Conservation (phyloP, 2,113 vertebrate species). For the Rhinolophus sinicus region DNA sequence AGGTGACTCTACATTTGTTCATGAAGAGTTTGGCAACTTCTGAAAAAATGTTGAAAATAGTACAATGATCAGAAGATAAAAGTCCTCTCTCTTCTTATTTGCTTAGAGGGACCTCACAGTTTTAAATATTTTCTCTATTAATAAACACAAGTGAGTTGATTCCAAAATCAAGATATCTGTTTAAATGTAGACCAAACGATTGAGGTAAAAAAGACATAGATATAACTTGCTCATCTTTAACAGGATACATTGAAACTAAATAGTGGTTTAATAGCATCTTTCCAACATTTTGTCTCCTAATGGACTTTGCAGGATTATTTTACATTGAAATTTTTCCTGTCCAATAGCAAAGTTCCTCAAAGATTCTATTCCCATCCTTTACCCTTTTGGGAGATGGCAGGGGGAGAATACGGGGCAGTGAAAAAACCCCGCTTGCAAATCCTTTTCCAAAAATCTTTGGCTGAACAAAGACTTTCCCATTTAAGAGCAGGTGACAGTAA, state of each 20-base stretch:
- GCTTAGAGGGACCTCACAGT: slow-evolving; percentile 37
- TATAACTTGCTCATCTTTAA: slow-evolving; percentile 76
- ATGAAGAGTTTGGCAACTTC: slow-evolving; percentile 50
- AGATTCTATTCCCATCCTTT: slow-evolving; percentile 29
- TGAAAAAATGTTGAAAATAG: slow-evolving; percentile 48
- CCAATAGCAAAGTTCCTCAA: slow-evolving; percentile 84
- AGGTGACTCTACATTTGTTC: slow-evolving; percentile 34
- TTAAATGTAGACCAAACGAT: slow-evolving; percentile 68
- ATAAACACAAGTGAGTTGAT: slow-evolving; percentile 46
- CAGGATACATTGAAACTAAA: slow-evolving; percentile 69
- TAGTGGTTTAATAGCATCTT: slow-evolving; percentile 85
- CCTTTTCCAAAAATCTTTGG: slow-evolving; percentile 84
- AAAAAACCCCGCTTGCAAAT: slow-evolving; percentile 68
- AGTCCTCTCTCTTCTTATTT: slow-evolving; percentile 50
- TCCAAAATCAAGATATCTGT: slow-evolving; percentile 63
- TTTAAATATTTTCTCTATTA: slow-evolving; percentile 66
- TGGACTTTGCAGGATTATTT: slow-evolving; percentile 84
- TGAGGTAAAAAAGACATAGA: slow-evolving; percentile 57
- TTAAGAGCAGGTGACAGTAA: slow-evolving; percentile 84
- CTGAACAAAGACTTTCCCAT: slow-evolving; percentile 85
- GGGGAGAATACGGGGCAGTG: background rate
- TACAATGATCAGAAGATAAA: slow-evolving; percentile 64
- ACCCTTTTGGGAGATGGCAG: background rate
- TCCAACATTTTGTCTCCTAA: slow-evolving; percentile 82
- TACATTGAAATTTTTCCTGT: slow-evolving; percentile 85